These are phyloP conservation scores for Centropus bengalensis DNA, from an alignment of 2,113 vertebrate genomes.

Conservation along the genomic window DNA sequence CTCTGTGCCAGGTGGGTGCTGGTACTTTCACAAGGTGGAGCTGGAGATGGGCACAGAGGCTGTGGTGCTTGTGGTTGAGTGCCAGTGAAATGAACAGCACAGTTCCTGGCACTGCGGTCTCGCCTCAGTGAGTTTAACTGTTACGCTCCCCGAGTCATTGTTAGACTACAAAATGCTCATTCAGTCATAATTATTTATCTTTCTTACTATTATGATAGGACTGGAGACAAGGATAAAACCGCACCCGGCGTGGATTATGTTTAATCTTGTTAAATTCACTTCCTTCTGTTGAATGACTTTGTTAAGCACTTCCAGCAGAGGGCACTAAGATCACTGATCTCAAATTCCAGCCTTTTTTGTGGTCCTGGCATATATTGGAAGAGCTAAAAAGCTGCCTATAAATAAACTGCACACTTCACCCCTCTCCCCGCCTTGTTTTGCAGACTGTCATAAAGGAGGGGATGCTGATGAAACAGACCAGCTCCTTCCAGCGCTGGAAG, in stretches of 20 bases:
- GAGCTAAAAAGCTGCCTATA: background rate
- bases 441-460: constrained; percentile 96
- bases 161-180: background rate
- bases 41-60: background rate
- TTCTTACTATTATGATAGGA: background rate
- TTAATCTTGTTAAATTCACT: background rate
- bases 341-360: background rate
- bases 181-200: background rate
- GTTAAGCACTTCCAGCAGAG: constrained; percentile 55
- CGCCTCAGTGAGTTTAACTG: background rate
- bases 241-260: background rate
- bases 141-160: background rate
- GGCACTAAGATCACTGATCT: constrained; percentile 46
- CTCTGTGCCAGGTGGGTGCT: background rate
- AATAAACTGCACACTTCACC: background rate
- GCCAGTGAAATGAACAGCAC: background rate
- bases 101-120: background rate
- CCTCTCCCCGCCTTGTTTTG: constrained; percentile 39
- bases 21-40: background rate
- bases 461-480: constrained; percentile 94
- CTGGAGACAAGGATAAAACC: background rate
- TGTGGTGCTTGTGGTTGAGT: background rate
- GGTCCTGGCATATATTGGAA: accelerated
- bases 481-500: constrained; percentile 96
- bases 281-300: background rate